phyloP scores from a whole-genome alignment of 2,888 invertebrate species.

The Synergus gifuensis region DNA sequence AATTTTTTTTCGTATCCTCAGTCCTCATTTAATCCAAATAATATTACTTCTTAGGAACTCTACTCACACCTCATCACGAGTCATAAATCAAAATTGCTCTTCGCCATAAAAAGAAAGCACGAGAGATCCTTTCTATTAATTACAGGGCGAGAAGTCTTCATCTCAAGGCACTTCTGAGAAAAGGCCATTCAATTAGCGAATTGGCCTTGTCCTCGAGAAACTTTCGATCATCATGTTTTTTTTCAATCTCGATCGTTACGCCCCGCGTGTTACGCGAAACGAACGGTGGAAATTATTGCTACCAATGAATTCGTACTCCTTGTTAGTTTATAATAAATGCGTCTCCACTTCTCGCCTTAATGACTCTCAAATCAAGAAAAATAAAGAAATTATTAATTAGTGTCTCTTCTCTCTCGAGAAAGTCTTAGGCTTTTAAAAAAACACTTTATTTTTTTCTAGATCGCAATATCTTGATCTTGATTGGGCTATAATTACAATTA shows the following conservation, averaged over 20 bases:
- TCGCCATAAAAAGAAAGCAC: not conserved
- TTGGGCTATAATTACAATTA: not conserved
- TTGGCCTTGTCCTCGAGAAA: constrained; percentile 4
- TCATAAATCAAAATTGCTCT: not conserved
- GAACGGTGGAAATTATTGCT: constrained; percentile 19
- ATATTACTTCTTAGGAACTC: not conserved
- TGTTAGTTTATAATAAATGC: constrained; percentile 38
- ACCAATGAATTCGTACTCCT: constrained; percentile 9
- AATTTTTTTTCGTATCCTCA: too few relatives aligned
- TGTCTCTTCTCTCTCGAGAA: not conserved
- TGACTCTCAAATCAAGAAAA: constrained; percentile 21
- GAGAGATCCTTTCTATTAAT: constrained; percentile 20
- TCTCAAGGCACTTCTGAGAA: not conserved
- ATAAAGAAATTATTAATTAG: constrained; percentile 32
- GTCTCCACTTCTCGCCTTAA: constrained; percentile 34
- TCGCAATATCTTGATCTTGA: not conserved
- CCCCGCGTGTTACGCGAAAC: constrained; percentile 6
- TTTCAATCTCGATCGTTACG: constrained; percentile 1
- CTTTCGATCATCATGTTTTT: constrained; percentile 4
- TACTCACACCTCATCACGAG: not conserved
- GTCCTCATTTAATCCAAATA: too few relatives aligned
- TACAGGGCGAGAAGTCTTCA: not conserved
- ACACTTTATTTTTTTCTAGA: not conserved
- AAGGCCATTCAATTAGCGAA: constrained; percentile 6
- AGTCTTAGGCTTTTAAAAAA: not conserved